Conservation (phyloP, 2,797 vertebrate genomes). For the Microctenopoma stevenorrisi region DNA sequence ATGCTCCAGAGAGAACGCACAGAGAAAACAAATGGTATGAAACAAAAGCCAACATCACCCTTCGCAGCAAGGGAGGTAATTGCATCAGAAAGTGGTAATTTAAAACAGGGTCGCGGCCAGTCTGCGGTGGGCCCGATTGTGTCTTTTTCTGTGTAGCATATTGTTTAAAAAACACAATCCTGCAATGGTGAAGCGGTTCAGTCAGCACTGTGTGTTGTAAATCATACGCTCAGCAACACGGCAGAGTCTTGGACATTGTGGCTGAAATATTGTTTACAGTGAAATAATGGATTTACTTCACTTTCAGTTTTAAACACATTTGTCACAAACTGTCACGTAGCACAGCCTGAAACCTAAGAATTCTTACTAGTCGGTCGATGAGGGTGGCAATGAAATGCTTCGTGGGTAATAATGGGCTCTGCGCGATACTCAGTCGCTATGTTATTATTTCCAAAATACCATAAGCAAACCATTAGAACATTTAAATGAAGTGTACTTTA, state of each 20-base stretch:
- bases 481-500: not conserved
- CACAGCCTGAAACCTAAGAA: conserved; percentile 37
- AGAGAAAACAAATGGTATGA: conserved; percentile 60
- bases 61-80: conserved; percentile 57
- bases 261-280: conserved; percentile 59
- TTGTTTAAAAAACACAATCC: conserved; percentile 24
- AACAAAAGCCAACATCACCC: conserved; percentile 59
- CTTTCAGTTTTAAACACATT: conserved; percentile 52
- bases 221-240: conserved; percentile 45
- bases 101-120: conserved; percentile 53
- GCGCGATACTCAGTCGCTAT: not conserved
- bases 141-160: conserved; percentile 2
- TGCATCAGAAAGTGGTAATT: conserved; percentile 72
- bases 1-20: conserved; percentile 43
- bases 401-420: conserved; percentile 41
- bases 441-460: conserved; percentile 19
- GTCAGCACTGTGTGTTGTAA: conserved; percentile 34
- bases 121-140: conserved; percentile 8
- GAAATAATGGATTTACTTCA: conserved; percentile 61
- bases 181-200: conserved; percentile 27
- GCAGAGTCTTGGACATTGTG: conserved; percentile 28
- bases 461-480: conserved; percentile 10
- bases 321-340: conserved; percentile 55
- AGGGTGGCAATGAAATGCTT: conserved; percentile 45
- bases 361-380: conserved; percentile 25